Percentiles rank a stretch among this genome's conserved stretches.
Conservation (phyloP, 2,797 vertebrate genomes). For the Acrossocheilus fasciatus region DNA sequence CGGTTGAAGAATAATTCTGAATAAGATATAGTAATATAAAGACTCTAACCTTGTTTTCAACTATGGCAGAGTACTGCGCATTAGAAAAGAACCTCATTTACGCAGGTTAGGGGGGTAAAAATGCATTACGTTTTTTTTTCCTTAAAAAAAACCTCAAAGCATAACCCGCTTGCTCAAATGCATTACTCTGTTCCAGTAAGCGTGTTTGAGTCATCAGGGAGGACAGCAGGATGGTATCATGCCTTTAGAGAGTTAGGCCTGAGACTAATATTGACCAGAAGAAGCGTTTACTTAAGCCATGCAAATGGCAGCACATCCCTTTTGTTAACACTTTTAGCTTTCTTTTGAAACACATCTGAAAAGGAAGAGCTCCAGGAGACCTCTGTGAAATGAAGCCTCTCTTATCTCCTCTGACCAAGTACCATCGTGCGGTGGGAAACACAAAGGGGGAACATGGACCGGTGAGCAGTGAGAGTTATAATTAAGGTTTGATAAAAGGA, state of each 20-base stretch:
- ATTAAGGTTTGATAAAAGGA: constrained; percentile 34
- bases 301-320: constrained; percentile 25
- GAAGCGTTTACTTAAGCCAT: constrained; percentile 13
- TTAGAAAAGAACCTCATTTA: neutral
- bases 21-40: neutral
- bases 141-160: neutral
- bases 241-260: neutral
- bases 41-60: neutral
- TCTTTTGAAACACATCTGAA: constrained; percentile 16
- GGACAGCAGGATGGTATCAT: neutral
- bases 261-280: constrained; percentile 32
- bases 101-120: neutral
- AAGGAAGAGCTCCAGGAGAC: constrained; percentile 24
- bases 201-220: neutral
- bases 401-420: constrained; percentile 51
- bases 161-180: neutral
- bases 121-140: neutral
- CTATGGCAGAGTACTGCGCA: neutral
- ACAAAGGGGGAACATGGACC: neutral
- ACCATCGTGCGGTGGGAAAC: constrained; percentile 6
- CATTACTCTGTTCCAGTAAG: constrained; percentile 15
- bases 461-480: constrained; percentile 33
- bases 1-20: neutral
- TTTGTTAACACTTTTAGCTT: constrained; percentile 32
- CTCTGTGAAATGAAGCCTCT: constrained; percentile 11